A percentile compares a stretch with the other conserved stretches of the same genome.
These are phyloP conservation scores for Psittacara wagleri DNA, from an alignment of 2,113 vertebrate species.

Conservation along the genomic window DNA sequence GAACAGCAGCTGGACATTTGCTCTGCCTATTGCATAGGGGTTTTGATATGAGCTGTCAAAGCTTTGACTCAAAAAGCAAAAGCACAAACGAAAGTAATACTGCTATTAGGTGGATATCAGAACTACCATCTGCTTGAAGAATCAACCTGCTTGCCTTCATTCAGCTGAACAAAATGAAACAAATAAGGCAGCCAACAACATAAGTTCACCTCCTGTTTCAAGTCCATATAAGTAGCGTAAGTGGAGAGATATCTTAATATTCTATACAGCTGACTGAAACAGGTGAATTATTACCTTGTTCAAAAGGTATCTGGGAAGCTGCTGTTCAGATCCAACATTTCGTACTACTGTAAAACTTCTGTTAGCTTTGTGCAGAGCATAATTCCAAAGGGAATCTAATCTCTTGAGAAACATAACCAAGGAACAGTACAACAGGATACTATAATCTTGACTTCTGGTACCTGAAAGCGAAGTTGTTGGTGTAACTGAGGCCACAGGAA, in stretches of 20 bases:
- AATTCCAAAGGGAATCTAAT: background rate
- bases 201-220: background rate
- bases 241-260: background rate
- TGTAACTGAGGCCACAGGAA: slow-evolving; percentile 96
- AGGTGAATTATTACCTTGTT: background rate
- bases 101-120: background rate
- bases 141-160: background rate
- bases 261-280: background rate
- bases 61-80: background rate
- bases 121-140: background rate
- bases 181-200: background rate
- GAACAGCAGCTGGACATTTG: background rate
- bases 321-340: background rate
- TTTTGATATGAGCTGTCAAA: background rate
- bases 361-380: background rate
- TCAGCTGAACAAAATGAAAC: background rate
- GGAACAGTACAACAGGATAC: background rate
- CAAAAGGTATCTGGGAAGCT: background rate
- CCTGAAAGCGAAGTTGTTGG: slow-evolving; percentile 94
- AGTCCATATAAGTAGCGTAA: background rate
- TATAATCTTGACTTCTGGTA: slow-evolving; percentile 37
- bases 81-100: background rate
- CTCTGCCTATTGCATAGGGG: background rate
- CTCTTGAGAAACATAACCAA: background rate
- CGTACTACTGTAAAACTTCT: background rate